Evolutionary conservation across 23 tunicate genomes (phyloP).

Genomic region (Styela clava): DNA sequence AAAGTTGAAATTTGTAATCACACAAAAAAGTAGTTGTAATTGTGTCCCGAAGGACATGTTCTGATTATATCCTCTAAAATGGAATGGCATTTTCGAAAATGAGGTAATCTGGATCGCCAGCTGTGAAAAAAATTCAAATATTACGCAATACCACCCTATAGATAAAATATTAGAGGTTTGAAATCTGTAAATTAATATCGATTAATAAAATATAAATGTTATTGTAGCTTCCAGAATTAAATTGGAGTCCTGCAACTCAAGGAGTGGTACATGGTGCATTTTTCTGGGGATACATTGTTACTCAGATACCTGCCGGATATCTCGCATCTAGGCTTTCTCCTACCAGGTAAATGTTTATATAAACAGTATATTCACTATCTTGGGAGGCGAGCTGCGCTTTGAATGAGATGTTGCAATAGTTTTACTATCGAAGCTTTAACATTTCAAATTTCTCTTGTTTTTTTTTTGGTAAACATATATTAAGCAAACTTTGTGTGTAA

Average conservation of each 20-base stretch:
- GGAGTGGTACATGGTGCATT: conserved; percentile 87
- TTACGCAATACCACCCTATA: too few relatives aligned
- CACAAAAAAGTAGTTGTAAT: too few relatives aligned
- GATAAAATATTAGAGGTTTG: too few relatives aligned
- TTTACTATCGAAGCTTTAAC: too few relatives aligned
- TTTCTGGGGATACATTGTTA: conserved; percentile 98
- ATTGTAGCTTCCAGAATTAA: conserved; percentile 52
- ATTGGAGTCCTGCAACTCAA: conserved; percentile 72
- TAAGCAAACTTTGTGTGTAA: neutral
- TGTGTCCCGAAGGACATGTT: neutral
- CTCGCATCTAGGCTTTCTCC: conserved; percentile 77
- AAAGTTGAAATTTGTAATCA: too few relatives aligned
- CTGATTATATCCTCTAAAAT: too few relatives aligned
- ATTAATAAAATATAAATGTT: too few relatives aligned
- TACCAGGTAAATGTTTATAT: conserved; percentile 54
- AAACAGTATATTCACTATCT: neutral
- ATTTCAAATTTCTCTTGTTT: too few relatives aligned
- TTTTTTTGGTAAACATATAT: too few relatives aligned
- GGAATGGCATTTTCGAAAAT: neutral
- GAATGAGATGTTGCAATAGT: too few relatives aligned
- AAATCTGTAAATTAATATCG: too few relatives aligned
- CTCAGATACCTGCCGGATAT: conserved; percentile 98
- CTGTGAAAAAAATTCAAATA: neutral
- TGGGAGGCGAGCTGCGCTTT: too few relatives aligned
- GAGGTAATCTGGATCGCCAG: neutral